Conservation (phyloP, 2,888 invertebrate genomes). For the Hirudinaria manillensis region DNA sequence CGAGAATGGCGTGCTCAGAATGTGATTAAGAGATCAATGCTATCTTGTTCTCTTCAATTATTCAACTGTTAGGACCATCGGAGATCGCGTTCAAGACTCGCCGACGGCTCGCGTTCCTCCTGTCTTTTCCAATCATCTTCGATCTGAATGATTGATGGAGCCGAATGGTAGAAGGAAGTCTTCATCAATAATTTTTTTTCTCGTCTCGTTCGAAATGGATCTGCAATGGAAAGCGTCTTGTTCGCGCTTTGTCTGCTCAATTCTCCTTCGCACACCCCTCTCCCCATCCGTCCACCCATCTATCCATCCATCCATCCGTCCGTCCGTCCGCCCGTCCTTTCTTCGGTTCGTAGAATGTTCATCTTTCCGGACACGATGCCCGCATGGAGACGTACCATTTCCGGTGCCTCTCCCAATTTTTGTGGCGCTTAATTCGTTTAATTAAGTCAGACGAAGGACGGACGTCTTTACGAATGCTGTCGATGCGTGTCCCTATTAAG, state of each 20-base stretch:
- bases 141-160: neutral
- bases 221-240: too few relatives aligned
- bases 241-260: too few relatives aligned
- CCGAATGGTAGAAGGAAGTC: too few relatives aligned
- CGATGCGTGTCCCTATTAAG: too few relatives aligned
- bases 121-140: neutral
- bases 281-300: too few relatives aligned
- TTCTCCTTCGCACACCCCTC: too few relatives aligned
- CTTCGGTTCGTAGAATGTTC: too few relatives aligned
- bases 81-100: neutral
- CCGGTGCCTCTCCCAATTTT: conserved; percentile 13
- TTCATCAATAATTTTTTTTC: too few relatives aligned
- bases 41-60: conserved; percentile 16
- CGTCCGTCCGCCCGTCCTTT: too few relatives aligned
- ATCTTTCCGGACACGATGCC: too few relatives aligned
- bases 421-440: conserved; percentile 21
- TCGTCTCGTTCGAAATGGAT: too few relatives aligned
- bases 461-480: neutral
- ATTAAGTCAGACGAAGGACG: conserved; percentile 4
- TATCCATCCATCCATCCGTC: too few relatives aligned
- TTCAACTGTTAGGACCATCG: conserved; percentile 6
- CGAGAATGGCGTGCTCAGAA: neutral
- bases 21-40: conserved; percentile 7
- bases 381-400: neutral
- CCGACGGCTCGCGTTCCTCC: neutral